Conservation (phyloP, 2,888 invertebrate species). For the Epistrophe eligans region DNA sequence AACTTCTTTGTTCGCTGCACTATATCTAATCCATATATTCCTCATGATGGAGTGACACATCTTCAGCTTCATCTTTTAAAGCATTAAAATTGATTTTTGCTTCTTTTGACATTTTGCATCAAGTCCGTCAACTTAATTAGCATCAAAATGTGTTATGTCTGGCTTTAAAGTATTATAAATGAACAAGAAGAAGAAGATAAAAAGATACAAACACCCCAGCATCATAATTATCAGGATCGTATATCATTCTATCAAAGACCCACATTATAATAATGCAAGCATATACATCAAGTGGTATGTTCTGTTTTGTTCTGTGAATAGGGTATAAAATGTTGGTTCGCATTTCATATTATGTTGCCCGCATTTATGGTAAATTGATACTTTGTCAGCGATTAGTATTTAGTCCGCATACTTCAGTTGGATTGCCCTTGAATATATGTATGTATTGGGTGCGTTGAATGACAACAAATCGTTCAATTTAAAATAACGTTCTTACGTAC, state of each 20-base stretch:
- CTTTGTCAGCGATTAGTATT: constrained; percentile 72
- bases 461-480: constrained; percentile 52
- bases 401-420: constrained; percentile 45
- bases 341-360: constrained; percentile 46
- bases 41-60: constrained; percentile 11
- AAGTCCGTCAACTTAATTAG: constrained; percentile 70
- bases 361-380: constrained; percentile 73
- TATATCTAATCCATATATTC: neutral
- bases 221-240: constrained; percentile 39
- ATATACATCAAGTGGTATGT: neutral
- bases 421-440: constrained; percentile 41
- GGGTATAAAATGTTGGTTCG: constrained; percentile 2
- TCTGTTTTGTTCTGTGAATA: neutral
- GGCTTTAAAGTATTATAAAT: constrained; percentile 28
- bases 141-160: constrained; percentile 57
- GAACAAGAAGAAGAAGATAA: neutral
- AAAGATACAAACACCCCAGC: constrained; percentile 35
- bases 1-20: constrained; percentile 35
- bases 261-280: constrained; percentile 21
- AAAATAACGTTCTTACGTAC: too few relatives aligned
- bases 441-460: constrained; percentile 26
- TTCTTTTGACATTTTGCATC: constrained; percentile 56
- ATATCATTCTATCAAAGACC: constrained; percentile 49
- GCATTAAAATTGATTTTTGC: constrained; percentile 53
- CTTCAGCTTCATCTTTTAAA: constrained; percentile 23